Conservation (phyloP, 2,113 vertebrate genomes). For the Symphodus melops region DNA sequence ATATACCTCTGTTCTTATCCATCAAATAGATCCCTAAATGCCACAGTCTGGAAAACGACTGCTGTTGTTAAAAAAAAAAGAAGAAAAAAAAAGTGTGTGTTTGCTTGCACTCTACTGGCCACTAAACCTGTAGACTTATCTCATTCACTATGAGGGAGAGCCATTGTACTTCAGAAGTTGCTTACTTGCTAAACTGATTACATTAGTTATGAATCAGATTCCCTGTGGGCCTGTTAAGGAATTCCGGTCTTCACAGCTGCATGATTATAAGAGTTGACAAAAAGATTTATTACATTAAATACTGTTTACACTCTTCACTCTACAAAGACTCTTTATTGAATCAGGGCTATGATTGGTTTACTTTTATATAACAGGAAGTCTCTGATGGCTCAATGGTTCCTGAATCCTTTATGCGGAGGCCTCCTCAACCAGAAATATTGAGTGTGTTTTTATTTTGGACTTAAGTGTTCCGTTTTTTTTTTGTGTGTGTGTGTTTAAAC, state of each 20-base stretch:
- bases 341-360: background rate
- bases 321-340: background rate
- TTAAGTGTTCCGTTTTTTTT: too few species aligned
- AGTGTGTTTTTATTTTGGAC: too few species aligned
- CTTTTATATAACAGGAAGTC: too few species aligned
- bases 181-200: slow-evolving; percentile 39
- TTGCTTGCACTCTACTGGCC: background rate
- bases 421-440: too few species aligned
- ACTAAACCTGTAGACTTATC: slow-evolving; percentile 12
- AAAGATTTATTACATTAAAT: background rate
- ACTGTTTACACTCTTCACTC: background rate
- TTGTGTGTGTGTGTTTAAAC: too few species aligned
- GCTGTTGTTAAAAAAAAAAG: background rate
- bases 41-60: background rate
- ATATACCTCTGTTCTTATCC: background rate
- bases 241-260: slow-evolving; percentile 21
- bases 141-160: slow-evolving; percentile 26
- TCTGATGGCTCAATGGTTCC: too few species aligned
- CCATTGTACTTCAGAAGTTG: slow-evolving; percentile 31
- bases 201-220: slow-evolving; percentile 56
- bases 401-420: too few species aligned
- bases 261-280: background rate
- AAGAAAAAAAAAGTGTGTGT: background rate
- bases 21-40: too few species aligned
- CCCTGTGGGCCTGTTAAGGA: slow-evolving; percentile 29